Conservation (phyloP, 1,140 invertebrate genomes). For the Sarcophaga bullata region DNA sequence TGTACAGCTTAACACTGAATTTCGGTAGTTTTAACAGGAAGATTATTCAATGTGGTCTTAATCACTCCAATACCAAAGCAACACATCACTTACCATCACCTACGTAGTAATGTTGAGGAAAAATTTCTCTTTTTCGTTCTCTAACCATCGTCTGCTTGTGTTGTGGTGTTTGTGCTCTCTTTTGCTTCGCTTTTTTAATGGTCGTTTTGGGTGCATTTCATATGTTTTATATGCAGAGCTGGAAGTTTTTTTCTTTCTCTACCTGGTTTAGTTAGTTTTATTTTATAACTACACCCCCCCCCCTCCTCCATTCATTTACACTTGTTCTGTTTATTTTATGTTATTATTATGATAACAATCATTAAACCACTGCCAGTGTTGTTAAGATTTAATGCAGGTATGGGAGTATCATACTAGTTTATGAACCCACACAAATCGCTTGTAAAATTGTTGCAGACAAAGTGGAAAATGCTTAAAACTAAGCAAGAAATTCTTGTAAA, state of each 20-base stretch:
- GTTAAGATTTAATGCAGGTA: conserved; percentile 10
- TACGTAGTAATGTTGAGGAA: neutral
- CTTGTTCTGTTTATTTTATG: neutral
- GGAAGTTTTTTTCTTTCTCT: neutral
- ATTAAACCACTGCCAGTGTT: neutral
- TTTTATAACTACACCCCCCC: no score
- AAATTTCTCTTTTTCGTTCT: conserved; percentile 25
- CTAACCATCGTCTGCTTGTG: conserved; percentile 20
- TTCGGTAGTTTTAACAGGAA: no score
- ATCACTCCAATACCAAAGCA: no score
- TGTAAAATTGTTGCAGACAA: neutral
- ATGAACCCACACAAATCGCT: neutral
- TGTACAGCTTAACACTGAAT: no score
- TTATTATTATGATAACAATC: conserved; percentile 33
- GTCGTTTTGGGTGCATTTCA: conserved; percentile 30
- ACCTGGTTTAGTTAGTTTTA: no score
- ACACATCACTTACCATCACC: neutral
- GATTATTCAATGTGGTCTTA: no score
- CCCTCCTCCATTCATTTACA: neutral
- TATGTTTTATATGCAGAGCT: neutral
- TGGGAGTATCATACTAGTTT: neutral
- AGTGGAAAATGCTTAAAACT: no score
- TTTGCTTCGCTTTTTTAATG: neutral
- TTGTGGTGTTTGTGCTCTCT: neutral
- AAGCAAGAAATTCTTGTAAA: no score